A percentile compares a stretch with the other conserved stretches of the same genome.
These are phyloP conservation scores for Gallinago nigripennis DNA, from an alignment of 2,797 vertebrate species.

Conservation along the genomic window DNA sequence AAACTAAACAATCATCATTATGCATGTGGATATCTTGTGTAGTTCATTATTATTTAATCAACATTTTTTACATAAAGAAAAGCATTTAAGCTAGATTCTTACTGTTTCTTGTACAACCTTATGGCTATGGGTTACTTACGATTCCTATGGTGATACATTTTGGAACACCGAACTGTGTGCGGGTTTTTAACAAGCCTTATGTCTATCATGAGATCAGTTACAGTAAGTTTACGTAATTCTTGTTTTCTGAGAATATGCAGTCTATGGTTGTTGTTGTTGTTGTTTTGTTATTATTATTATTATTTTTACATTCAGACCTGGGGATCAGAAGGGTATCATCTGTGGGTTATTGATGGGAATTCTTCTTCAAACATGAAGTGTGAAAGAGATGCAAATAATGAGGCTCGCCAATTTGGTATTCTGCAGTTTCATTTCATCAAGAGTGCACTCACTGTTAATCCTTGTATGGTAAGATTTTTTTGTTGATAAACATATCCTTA, in stretches of 20 bases:
- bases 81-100: neutral
- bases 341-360: conserved; percentile 89
- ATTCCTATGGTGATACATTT: neutral
- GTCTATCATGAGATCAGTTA: neutral
- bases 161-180: neutral
- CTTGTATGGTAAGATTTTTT: conserved; percentile 90
- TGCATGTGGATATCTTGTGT: neutral
- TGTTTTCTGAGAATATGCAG: neutral
- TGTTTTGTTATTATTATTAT: neutral
- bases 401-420: conserved; percentile 83
- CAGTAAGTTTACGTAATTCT: neutral
- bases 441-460: conserved; percentile 97
- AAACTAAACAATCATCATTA: neutral
- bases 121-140: neutral
- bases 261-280: neutral
- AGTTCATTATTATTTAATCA: neutral
- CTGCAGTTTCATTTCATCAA: conserved; percentile 98
- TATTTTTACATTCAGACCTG: conserved; percentile 77
- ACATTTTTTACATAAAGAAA: neutral
- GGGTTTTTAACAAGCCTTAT: neutral
- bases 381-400: conserved; percentile 63
- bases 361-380: conserved; percentile 60
- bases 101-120: neutral
- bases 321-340: conserved; percentile 96
- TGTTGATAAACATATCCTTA: neutral